A percentile compares a stretch with the other conserved stretches of the same genome.
phyloP scores from a whole-genome alignment of 2,797 vertebrate species.

The Adelosebastes latens region DNA sequence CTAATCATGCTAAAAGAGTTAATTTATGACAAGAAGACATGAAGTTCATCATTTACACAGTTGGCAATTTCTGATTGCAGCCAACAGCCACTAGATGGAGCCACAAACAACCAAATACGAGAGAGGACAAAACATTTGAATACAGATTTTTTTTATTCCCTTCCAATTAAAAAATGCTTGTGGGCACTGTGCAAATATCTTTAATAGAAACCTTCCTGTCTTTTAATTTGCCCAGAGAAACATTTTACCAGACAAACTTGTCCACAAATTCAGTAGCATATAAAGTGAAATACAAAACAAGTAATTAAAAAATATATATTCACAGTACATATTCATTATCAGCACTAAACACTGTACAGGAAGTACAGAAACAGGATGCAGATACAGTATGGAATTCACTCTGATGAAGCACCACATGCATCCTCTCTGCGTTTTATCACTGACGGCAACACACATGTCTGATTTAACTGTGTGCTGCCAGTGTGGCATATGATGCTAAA shows the following conservation, averaged over 20 bases:
- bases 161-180: not conserved
- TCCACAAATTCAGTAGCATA: not conserved
- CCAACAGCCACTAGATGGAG: conserved; percentile 49
- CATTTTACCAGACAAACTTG: not conserved
- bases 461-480: not conserved
- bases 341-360: not conserved
- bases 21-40: not conserved
- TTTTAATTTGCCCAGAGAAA: not conserved
- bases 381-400: not conserved
- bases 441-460: not conserved
- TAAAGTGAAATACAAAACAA: conserved; percentile 8
- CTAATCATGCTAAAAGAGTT: not conserved
- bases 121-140: not conserved
- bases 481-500: too few species aligned
- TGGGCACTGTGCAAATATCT: not conserved
- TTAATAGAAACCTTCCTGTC: not conserved
- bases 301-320: not conserved
- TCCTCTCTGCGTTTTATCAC: not conserved
- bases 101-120: conserved; percentile 27
- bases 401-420: not conserved
- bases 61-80: conserved; percentile 11
- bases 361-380: not conserved
- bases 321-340: not conserved
- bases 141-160: not conserved
- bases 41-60: not conserved